Percentiles rank a stretch among this genome's conserved stretches.
Conservation (phyloP, 2,797 vertebrate species). For the Platalea minor region DNA sequence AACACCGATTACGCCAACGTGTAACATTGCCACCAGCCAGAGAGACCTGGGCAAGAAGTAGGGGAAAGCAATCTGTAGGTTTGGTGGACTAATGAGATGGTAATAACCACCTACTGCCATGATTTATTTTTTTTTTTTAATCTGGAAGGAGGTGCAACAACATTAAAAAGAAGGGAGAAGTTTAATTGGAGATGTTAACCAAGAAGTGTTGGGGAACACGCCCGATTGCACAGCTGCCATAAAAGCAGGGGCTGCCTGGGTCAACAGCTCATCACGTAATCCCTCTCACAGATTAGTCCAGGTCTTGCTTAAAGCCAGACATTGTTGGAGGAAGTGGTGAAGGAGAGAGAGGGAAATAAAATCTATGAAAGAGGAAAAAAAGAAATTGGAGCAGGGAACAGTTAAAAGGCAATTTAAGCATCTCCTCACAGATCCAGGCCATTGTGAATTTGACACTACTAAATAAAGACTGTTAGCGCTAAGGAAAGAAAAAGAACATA, state of each 20-base stretch:
- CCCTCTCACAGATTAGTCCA: background rate
- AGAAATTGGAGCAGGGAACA: background rate
- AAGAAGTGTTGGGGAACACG: background rate
- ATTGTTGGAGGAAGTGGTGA: background rate
- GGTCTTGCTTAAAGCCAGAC: background rate
- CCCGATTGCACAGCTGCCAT: background rate
- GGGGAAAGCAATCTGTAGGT: background rate
- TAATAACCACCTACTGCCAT: background rate
- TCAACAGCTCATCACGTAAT: background rate
- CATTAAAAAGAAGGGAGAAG: background rate
- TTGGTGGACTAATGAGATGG: background rate
- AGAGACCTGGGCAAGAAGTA: background rate
- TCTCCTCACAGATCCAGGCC: background rate
- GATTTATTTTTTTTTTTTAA: background rate
- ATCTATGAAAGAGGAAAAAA: background rate
- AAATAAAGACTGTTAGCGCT: background rate
- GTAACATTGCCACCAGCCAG: fast-evolving
- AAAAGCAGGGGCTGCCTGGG: background rate
- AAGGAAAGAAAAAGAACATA: background rate
- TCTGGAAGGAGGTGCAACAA: background rate
- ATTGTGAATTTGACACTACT: background rate
- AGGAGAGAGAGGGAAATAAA: background rate
- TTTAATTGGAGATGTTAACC: background rate
- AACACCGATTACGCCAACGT: background rate
- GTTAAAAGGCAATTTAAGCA: background rate